A percentile compares a stretch with the other conserved stretches of the same genome.
phyloP scores from a whole-genome alignment of 2,797 vertebrate species.

The Glossophaga mutica region DNA sequence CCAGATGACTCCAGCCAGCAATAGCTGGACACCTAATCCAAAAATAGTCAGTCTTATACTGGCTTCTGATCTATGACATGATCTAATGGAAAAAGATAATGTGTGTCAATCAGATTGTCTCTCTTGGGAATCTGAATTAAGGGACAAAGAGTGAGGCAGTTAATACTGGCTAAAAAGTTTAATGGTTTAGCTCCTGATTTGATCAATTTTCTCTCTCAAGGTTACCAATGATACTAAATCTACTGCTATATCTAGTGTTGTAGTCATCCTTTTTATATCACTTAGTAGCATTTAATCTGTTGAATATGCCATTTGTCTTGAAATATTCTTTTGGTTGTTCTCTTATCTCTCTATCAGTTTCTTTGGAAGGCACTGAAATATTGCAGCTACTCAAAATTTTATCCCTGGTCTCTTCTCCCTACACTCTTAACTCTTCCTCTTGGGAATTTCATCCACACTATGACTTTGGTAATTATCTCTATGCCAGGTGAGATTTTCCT shows the following conservation, averaged over 20 bases:
- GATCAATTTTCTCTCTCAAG: neutral
- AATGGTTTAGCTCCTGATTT: neutral
- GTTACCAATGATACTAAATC: neutral
- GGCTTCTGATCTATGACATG: neutral
- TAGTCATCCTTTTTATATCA: neutral
- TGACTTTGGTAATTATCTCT: constrained; percentile 2
- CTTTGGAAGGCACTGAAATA: constrained; percentile 1
- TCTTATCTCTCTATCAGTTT: neutral
- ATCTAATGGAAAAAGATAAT: neutral
- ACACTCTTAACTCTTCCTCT: neutral
- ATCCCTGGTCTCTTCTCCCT: neutral
- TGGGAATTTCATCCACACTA: neutral
- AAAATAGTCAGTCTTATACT: neutral
- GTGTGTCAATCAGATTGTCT: neutral
- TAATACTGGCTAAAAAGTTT: neutral
- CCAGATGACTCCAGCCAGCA: neutral
- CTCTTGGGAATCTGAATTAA: constrained; percentile 9
- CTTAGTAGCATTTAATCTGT: neutral
- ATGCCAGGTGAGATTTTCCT: neutral
- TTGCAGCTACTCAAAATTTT: neutral
- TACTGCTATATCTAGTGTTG: constrained; percentile 16
- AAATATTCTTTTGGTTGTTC: neutral
- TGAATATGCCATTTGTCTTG: neutral
- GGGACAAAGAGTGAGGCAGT: neutral
- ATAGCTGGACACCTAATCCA: neutral